Conservation (phyloP, 2,113 vertebrate species). For the Burhinus bistriatus region DNA sequence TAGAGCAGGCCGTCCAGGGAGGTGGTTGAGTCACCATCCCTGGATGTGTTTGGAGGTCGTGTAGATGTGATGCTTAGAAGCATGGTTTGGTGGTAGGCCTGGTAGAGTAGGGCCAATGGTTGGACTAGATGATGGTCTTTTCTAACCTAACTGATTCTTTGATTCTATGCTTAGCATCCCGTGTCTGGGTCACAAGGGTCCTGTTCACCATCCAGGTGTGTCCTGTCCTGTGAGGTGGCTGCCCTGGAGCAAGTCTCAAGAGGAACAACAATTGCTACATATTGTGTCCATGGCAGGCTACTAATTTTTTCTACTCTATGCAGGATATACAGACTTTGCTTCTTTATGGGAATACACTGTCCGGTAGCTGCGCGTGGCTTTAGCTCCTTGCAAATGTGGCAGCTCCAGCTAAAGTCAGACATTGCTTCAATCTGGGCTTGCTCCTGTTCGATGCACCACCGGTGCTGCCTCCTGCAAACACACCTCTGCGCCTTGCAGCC, state of each 20-base stretch:
- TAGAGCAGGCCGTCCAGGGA: too few species aligned
- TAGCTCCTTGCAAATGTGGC: not conserved
- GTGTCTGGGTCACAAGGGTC: rapidly evolving
- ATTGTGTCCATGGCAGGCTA: not conserved
- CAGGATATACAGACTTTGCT: not conserved
- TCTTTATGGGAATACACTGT: not conserved
- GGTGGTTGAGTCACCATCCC: too few species aligned
- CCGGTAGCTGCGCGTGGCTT: rapidly evolving
- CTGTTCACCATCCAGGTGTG: rapidly evolving
- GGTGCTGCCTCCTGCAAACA: not conserved
- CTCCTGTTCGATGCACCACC: rapidly evolving
- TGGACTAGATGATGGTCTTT: too few species aligned
- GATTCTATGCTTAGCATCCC: not conserved
- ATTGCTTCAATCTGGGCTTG: not conserved
- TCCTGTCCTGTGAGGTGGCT: too few species aligned
- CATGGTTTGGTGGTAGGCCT: too few species aligned
- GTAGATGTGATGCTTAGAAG: too few species aligned
- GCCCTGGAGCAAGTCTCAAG: not conserved
- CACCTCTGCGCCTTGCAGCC: not conserved
- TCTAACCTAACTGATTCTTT: too few species aligned
- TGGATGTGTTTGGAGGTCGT: too few species aligned
- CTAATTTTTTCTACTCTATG: not conserved
- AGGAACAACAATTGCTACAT: not conserved
- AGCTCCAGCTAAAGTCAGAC: not conserved
- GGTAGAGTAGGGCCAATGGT: too few species aligned